These are phyloP conservation scores for Drosophila peninsularis DNA, from an alignment of 2,888 invertebrate genomes.

Conservation along the genomic window DNA sequence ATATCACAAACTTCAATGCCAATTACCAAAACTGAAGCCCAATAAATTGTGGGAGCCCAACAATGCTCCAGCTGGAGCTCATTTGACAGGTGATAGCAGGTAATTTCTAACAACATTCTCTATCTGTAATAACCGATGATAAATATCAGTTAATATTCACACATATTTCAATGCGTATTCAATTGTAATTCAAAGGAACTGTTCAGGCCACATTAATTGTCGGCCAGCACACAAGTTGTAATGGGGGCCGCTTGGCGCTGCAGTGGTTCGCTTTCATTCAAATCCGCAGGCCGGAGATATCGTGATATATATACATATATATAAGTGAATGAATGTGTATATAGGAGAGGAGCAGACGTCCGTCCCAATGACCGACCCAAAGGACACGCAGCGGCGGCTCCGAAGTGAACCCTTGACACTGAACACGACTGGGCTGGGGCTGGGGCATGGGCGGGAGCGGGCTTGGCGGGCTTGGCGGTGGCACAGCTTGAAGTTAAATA, in stretches of 20 bases:
- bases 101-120: not conserved
- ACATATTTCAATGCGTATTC: constrained; percentile 11
- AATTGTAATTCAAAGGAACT: constrained; percentile 23
- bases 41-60: not conserved
- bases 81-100: constrained; percentile 5
- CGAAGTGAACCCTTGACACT: constrained; percentile 73
- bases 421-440: not conserved
- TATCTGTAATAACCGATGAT: not conserved
- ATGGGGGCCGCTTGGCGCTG: not conserved
- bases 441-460: not conserved
- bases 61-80: not conserved
- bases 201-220: constrained; percentile 28
- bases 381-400: constrained; percentile 60
- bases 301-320: not conserved
- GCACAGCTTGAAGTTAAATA: constrained; percentile 79
- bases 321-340: constrained; percentile 1
- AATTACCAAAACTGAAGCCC: not conserved
- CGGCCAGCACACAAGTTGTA: not conserved
- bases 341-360: not conserved
- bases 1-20: not conserved
- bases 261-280: constrained; percentile 12
- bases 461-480: constrained; percentile 16
- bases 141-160: constrained; percentile 12
- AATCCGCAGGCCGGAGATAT: constrained; percentile 19
- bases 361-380: constrained; percentile 52